Conservation (phyloP, 2,797 vertebrate genomes). For the Mareca penelope region DNA sequence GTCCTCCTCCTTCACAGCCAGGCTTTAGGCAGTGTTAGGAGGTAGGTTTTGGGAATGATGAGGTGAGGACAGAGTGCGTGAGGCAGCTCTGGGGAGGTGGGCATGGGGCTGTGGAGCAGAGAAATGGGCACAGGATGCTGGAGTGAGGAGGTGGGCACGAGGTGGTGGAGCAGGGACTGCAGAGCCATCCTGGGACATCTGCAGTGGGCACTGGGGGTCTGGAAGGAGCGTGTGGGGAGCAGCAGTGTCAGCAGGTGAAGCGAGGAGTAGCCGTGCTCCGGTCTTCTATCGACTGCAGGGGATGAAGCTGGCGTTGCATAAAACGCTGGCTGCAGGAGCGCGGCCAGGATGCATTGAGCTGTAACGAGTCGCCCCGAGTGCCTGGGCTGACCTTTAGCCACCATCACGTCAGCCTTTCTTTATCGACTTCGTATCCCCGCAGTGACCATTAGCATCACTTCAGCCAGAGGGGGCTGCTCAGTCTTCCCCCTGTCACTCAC, state of each 20-base stretch:
- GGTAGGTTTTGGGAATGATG: neutral
- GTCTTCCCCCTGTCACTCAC: neutral
- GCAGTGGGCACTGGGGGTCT: neutral
- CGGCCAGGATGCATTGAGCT: constrained; percentile 1
- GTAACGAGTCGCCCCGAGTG: neutral
- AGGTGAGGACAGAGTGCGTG: neutral
- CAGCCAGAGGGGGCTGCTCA: neutral
- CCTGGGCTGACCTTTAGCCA: constrained; percentile 16
- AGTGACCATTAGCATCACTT: neutral
- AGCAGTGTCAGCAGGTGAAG: neutral
- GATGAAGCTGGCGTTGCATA: neutral
- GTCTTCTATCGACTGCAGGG: neutral
- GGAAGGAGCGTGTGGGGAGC: neutral
- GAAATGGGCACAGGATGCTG: no score
- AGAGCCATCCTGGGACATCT: neutral
- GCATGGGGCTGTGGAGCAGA: no score
- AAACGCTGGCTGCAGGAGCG: neutral
- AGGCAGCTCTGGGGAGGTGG: neutral
- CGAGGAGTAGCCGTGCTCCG: neutral
- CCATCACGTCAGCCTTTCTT: neutral
- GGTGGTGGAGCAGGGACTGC: neutral
- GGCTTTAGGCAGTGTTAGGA: neutral
- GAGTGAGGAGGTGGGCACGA: no score
- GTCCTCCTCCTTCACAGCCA: neutral
- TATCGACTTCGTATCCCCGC: neutral